phyloP scores from a whole-genome alignment of 2,113 vertebrate genomes.

The Nibea coibor region DNA sequence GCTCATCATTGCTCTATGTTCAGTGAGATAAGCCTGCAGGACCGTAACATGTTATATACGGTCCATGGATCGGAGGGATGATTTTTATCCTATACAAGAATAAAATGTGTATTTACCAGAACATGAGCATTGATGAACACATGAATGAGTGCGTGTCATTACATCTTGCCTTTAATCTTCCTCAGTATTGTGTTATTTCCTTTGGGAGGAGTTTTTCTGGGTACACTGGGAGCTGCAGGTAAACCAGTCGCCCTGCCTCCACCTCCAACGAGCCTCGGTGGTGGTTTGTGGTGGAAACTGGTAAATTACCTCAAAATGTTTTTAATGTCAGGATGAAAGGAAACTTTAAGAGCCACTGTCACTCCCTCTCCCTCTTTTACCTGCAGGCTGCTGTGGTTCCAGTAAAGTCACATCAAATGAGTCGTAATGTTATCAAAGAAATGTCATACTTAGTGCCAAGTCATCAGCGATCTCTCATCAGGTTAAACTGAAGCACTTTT shows the following conservation, averaged over 20 bases:
- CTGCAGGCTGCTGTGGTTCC: neutral
- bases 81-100: too few relatives aligned
- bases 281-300: too few relatives aligned
- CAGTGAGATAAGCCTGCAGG: too few relatives aligned
- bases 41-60: too few relatives aligned
- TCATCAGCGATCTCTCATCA: conserved; percentile 1
- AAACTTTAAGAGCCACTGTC: neutral
- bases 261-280: too few relatives aligned
- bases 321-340: conserved; percentile 4
- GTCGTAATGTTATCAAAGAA: neutral
- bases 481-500: neutral
- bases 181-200: conserved; percentile 2
- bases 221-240: neutral
- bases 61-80: too few relatives aligned
- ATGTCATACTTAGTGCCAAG: neutral
- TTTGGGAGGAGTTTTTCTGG: conserved; percentile 10
- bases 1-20: too few relatives aligned
- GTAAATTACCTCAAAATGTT: too few relatives aligned
- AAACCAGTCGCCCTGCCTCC: neutral
- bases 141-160: neutral
- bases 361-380: neutral
- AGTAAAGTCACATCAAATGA: conserved; percentile 16
- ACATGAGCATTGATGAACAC: neutral
- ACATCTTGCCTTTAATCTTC: neutral
- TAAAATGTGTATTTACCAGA: too few relatives aligned